Evolutionary conservation across 2,797 vertebrate genomes (phyloP), one percentile per base, ranked within the genome.

Genomic region (Lycodopsis pacificus): DNA sequence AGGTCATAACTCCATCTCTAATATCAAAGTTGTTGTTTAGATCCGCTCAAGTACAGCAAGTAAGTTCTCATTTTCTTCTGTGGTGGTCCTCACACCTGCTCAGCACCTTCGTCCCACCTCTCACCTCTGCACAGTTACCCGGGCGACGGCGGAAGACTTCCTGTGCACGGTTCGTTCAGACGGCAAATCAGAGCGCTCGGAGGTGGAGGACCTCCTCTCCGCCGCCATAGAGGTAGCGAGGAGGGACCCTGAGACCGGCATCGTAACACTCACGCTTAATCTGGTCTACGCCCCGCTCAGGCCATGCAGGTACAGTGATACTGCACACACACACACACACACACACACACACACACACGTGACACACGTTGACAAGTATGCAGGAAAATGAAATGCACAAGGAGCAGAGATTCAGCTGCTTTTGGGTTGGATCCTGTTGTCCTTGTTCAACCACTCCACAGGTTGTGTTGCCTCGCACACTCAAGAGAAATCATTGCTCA

Each of bases 281-380:
- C 12, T 96, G 17, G 58, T 95, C 80, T 97, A 96, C 93, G 58
- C 90, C 79, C 96, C 96, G 64, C 89, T 77, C 76, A 95, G 91
- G 85, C 94, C 92, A 65, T 61, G 92, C 82, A 95, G 93, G 96
- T 97, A 58, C 27, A 65, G 46, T 48, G 46, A 90, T 34, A 90
- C 73, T 13, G 51, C 63, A 59, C 32, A 49, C 62, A 42, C 27
- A 57, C 65, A 44, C 54, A 46, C 32, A 58, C n/a, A 30, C 32
- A 74, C 27, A 30, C 5, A 32, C 3, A n/a, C n/a, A n/a, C n/a
- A n/a, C n/a, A n/a, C n/a, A n/a, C n/a, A n/a, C n/a, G n/a, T n/a
- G n/a, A 59, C n/a, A 62, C 7, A 32, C 40, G 54, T 34, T 14
- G 2, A 46, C 20, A 51, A 14, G 20, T 51, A n/a, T 1, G 49